phyloP scores from a whole-genome alignment of 2,888 invertebrate species.

The Apamea anceps region DNA sequence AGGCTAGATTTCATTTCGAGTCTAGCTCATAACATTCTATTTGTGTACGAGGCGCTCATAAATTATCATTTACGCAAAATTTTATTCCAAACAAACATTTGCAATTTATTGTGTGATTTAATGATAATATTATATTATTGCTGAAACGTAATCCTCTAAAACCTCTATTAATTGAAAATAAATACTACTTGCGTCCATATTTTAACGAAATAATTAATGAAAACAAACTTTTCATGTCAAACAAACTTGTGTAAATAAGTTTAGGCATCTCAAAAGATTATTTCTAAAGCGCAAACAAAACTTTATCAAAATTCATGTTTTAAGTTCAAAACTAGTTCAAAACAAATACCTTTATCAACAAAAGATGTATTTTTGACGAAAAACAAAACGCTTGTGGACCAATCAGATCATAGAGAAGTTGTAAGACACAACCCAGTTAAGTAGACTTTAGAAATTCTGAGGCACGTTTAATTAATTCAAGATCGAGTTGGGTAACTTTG shows the following conservation, averaged over 20 bases:
- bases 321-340: conserved; percentile 14
- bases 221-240: conserved; percentile 30
- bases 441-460: conserved; percentile 37
- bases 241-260: conserved; percentile 17
- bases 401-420: conserved; percentile 43
- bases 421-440: conserved; percentile 32
- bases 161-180: conserved; percentile 15
- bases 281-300: conserved; percentile 31
- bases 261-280: conserved; percentile 29
- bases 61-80: neutral
- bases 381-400: conserved; percentile 29
- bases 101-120: neutral
- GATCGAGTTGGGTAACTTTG: conserved; percentile 26
- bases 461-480: conserved; percentile 38
- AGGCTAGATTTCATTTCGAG: neutral
- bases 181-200: neutral
- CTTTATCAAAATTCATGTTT: conserved; percentile 40
- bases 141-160: conserved; percentile 5
- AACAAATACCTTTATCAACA: conserved; percentile 37
- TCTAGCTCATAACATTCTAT: neutral
- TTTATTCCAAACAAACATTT: conserved; percentile 5
- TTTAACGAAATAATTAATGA: conserved; percentile 8
- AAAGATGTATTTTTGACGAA: conserved; percentile 22
- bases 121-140: neutral
- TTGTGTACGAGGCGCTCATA: neutral